These are phyloP conservation scores for Vicugna pacos DNA, from an alignment of 2,113 vertebrate genomes.

Conservation along the genomic window DNA sequence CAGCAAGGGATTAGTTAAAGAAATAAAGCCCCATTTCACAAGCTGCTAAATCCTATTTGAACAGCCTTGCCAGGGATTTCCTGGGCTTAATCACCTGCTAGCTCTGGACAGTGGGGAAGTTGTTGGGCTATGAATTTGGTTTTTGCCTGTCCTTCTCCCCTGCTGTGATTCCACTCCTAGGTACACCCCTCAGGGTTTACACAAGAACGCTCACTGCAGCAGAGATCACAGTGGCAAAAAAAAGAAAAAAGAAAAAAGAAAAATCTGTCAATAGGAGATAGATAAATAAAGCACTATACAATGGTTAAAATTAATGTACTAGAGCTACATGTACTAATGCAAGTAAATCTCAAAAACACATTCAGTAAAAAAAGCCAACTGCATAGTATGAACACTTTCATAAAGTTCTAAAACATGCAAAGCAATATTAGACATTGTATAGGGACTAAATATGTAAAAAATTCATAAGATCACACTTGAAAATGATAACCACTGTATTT, in stretches of 20 bases:
- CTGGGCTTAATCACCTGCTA: constrained; percentile 78
- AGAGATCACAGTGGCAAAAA: background rate
- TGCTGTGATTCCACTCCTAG: background rate
- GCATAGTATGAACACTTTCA: background rate
- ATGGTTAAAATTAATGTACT: background rate
- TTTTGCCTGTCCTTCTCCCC: background rate
- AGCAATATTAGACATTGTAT: background rate
- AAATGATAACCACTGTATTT: constrained; percentile 35
- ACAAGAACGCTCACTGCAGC: background rate
- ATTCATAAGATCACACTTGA: background rate
- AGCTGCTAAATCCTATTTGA: constrained; percentile 83
- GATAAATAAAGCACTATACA: background rate
- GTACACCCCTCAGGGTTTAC: background rate
- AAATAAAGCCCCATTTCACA: constrained; percentile 81
- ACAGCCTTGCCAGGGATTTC: constrained; percentile 80
- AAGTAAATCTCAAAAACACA: constrained; percentile 43
- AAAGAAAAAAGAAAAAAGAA: background rate
- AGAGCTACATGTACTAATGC: background rate
- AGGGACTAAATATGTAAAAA: background rate
- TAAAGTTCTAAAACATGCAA: background rate
- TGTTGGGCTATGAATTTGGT: constrained; percentile 13
- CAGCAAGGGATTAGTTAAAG: constrained; percentile 21
- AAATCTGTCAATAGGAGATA: background rate
- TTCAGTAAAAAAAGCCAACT: background rate
- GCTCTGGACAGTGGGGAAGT: constrained; percentile 60